Evolutionary conservation across 2,888 invertebrate species (phyloP).

Genomic region (Cerastoderma edule): DNA sequence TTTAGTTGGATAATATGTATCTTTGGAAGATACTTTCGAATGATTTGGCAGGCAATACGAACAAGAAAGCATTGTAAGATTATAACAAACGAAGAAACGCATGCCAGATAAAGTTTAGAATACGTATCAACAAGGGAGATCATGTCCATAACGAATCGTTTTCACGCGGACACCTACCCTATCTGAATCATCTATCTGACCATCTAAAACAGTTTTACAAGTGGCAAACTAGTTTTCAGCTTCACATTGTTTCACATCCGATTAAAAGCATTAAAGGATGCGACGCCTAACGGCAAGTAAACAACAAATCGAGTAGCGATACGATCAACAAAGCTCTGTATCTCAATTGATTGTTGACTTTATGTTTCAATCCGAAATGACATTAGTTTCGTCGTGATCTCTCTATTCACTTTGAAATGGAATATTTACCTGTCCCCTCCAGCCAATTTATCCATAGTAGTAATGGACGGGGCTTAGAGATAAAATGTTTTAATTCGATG

Average conservation of each 20-base stretch:
- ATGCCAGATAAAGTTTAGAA: too few species aligned
- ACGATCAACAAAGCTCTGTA: constrained; percentile 13
- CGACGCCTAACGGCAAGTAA: constrained; percentile 19
- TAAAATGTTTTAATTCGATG: constrained; percentile 25
- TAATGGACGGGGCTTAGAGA: constrained; percentile 3
- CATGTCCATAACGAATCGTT: too few species aligned
- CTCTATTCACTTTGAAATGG: constrained; percentile 19
- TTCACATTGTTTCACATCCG: constrained; percentile 17
- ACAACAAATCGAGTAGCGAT: constrained; percentile 16
- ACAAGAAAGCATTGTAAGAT: too few species aligned
- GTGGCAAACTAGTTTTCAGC: constrained; percentile 10
- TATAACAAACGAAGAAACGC: too few species aligned
- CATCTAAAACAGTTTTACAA: constrained; percentile 21
- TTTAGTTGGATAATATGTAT: too few species aligned
- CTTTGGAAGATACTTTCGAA: too few species aligned
- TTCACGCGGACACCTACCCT: too few species aligned
- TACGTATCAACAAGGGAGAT: too few species aligned
- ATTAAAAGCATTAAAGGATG: constrained; percentile 17
- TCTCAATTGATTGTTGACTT: constrained; percentile 3
- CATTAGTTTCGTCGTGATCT: constrained; percentile 21
- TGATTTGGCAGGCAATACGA: too few species aligned
- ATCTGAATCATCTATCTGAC: too few species aligned
- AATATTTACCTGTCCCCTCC: constrained; percentile 20
- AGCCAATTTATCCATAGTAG: neutral
- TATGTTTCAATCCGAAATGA: constrained; percentile 13